Evolutionary conservation across 2,888 invertebrate genomes (phyloP).

Genomic region (Calameuta idolon): DNA sequence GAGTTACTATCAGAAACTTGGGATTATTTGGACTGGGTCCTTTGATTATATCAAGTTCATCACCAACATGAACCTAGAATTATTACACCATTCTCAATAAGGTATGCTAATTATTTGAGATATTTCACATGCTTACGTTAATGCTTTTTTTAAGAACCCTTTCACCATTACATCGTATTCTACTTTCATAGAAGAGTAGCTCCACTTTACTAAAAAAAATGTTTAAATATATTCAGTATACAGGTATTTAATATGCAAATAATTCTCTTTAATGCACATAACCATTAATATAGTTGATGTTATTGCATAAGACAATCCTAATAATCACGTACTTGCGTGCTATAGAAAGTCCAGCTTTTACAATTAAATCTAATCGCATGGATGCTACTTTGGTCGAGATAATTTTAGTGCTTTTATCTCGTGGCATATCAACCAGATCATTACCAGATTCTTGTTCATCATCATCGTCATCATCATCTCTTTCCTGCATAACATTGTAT

Average conservation of each 20-base stretch:
- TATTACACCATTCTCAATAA: background rate
- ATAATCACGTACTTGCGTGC: constrained; percentile 76
- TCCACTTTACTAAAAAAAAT: constrained; percentile 78
- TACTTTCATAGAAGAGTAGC: constrained; percentile 82
- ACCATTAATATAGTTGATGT: constrained; percentile 11
- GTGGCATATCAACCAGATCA: constrained; percentile 68
- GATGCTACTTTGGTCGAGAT: constrained; percentile 75
- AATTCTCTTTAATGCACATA: constrained; percentile 11
- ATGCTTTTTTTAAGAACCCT: constrained; percentile 82
- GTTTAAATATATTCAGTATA: background rate
- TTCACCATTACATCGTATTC: constrained; percentile 82
- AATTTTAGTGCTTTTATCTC: constrained; percentile 75
- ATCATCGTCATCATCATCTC: constrained; percentile 63
- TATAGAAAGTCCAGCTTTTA: constrained; percentile 78
- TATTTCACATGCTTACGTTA: constrained; percentile 67
- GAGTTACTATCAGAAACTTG: constrained; percentile 76
- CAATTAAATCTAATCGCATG: constrained; percentile 76
- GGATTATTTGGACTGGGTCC: constrained; percentile 76
- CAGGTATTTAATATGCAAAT: constrained; percentile 6
- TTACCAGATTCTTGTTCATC: constrained; percentile 68
- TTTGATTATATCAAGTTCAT: constrained; percentile 84
- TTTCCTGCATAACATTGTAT: constrained; percentile 33
- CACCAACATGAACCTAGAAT: constrained; percentile 74
- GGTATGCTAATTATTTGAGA: constrained; percentile 7
- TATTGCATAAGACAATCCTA: constrained; percentile 15